Base-by-base conservation (phyloP, 1,140 invertebrate species). In the Laupala kohalensis region DNA sequence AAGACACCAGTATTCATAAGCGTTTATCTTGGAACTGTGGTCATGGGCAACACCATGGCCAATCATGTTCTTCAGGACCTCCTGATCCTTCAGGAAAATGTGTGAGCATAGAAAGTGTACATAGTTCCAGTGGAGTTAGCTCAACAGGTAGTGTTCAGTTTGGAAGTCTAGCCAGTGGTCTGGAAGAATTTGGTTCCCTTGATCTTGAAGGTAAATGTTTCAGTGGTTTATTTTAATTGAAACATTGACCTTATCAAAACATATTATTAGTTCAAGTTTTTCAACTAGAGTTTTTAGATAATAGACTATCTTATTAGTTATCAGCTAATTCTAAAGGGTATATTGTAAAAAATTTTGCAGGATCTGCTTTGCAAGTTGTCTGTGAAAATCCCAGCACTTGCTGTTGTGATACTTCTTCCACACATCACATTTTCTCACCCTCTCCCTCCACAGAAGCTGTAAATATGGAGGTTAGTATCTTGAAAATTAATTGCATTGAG, bases 11-110 rank as follows among this genome's bases (percentile, higher is more conserved):
- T 70, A 89, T 89, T 72, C 84, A 88, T 76, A 89, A 89, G 79
- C 80, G 87, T 27, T 78, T 88, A 19, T 89, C 87, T 15, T 88
- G 86, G 87, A 88, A 89, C 78, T 86, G 83, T 74, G 69, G 69
- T 3, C 37, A 27, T 27, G 69, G 53, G 12, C 19, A 26, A 19
- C 69, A 62, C 23, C 27, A 24, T 25, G 19, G 27, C 25, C 28
- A 30, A 13, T 24, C 69, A 15, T 5, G 27, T 23, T 30, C 19
- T 26, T 24, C 27, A 6, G 64, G 23, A 24, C 9, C 12, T 27
- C 25, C 25, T 13, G 15, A 30, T 19, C 53, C 74, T 64, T 25
- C 64, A 64, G 64, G 72, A 53, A 74, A 67, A 71, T 62, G 69
- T 71, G 19, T 64, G 69, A 69, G 74, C 72, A 69, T 29, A 26